Evolutionary conservation across 2,888 invertebrate genomes (phyloP), one percentile per base, ranked within the genome.

Genomic region (Erannis defoliaria): DNA sequence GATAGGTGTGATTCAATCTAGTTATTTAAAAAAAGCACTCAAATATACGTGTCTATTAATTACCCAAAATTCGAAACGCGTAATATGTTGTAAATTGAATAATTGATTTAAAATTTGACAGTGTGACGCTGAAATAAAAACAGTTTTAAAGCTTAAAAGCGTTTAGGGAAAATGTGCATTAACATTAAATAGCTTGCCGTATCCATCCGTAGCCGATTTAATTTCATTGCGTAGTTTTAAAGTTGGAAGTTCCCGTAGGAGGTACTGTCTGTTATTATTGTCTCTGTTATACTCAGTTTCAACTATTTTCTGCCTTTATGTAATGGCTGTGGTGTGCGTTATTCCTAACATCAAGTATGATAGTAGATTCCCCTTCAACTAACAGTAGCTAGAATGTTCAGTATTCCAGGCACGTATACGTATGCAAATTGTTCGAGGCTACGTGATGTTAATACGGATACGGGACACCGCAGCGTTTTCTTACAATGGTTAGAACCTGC

Each of bases 381-480:
- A 66, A 62, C 70, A 62, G 67, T 68, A 66, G 67, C 59, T 64
- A 61, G 60, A 62, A 49, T 45, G 50, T 55, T 78, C 72, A 75
- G 29, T 72, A 82, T 82, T 81, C 84, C 72, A 67, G 78, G 83
- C 88, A 88, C 85, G 88, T 77, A 61, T 73, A 68, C 53, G 62
- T 79, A 88, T 88, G 86, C 76, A 84, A 88, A 88, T 87, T 66
- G 62, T 69, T 65, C 55, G 65, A 68, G 66, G 76, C 75, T 86
- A 81, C 86, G 86, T 85, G 84, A 72, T 72, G 64, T 67, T 66
- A 78, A 79, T 86, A 80, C 78, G 70, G 74, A 82, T 61, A 67
- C 68, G 66, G 64, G 67, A 71, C 67, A 72, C 51, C 56, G 66
- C 66, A 68, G 42, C 61, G 67, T 66, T 67, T 68, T 69, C 70